phyloP scores from a whole-genome alignment of 1,140 invertebrate genomes.

The Wiebesia pumilae region DNA sequence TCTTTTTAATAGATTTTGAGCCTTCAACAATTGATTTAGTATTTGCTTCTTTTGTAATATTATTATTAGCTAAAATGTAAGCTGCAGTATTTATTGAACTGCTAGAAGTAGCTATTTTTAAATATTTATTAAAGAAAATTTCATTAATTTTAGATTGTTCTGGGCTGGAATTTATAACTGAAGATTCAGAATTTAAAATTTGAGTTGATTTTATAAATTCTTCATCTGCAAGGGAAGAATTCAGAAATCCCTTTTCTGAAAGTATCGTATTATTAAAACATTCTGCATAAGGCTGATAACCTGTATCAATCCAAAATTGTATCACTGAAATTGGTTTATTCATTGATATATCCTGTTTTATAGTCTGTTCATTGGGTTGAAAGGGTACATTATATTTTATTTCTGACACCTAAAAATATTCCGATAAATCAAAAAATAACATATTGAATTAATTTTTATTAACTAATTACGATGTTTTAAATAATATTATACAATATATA shows the following conservation, averaged over 20 bases:
- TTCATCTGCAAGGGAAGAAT: conserved; percentile 55
- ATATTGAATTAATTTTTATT: background rate
- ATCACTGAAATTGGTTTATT: conserved; percentile 57
- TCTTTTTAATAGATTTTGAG: conserved; percentile 49
- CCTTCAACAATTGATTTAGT: conserved; percentile 61
- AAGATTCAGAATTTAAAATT: background rate
- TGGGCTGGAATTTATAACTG: background rate
- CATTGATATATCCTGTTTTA: conserved; percentile 47
- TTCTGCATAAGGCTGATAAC: conserved; percentile 57
- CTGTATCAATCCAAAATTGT: conserved; percentile 67
- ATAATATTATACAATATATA: no score
- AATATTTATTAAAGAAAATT: background rate
- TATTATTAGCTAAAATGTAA: conserved; percentile 65
- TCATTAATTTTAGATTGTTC: background rate
- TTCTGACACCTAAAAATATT: background rate
- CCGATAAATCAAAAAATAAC: background rate
- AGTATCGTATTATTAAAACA: conserved; percentile 11
- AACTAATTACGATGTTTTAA: no score
- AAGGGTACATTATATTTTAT: background rate
- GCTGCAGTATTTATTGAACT: conserved; percentile 64
- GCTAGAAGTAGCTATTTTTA: conserved; percentile 34
- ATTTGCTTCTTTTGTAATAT: conserved; percentile 61
- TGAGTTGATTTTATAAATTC: conserved; percentile 15
- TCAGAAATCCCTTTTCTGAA: no score
- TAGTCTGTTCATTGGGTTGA: background rate